phyloP scores from a whole-genome alignment of 2,113 vertebrate genomes.

The Centropus unirufus region DNA sequence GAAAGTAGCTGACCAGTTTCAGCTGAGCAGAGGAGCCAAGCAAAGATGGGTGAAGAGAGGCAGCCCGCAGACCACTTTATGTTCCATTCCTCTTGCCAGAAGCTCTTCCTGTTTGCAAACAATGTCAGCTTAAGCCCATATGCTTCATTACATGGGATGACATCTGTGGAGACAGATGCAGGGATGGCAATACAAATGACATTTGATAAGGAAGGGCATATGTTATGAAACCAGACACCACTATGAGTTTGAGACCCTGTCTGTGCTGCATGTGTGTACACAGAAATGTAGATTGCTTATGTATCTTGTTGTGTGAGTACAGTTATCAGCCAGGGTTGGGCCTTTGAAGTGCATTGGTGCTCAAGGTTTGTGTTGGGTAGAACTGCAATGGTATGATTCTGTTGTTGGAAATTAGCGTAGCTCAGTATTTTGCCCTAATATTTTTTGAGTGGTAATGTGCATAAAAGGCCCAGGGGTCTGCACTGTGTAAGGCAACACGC shows the following conservation, averaged over 20 bases:
- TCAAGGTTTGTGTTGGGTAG: background rate
- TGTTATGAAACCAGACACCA: slow-evolving; percentile 57
- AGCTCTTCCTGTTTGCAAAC: slow-evolving; percentile 70
- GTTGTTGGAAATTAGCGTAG: background rate
- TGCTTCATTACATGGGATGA: slow-evolving; percentile 67
- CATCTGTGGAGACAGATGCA: slow-evolving; percentile 70
- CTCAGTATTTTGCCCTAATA: background rate
- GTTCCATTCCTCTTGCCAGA: slow-evolving; percentile 29
- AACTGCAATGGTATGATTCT: background rate
- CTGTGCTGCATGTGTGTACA: background rate
- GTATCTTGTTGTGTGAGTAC: background rate
- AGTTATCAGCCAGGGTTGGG: background rate
- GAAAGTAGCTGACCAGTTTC: slow-evolving; percentile 41
- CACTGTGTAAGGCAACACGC: accelerated
- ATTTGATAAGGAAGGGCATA: slow-evolving; percentile 71
- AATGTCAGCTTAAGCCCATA: slow-evolving; percentile 69
- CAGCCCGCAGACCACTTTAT: slow-evolving; percentile 50
- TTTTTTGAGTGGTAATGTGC: background rate
- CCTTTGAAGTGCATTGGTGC: background rate
- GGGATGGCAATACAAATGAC: slow-evolving; percentile 61
- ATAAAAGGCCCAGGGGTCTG: background rate
- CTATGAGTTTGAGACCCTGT: slow-evolving; percentile 4
- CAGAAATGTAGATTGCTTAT: background rate
- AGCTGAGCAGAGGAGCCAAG: slow-evolving; percentile 51
- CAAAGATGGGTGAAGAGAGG: slow-evolving; percentile 59